phyloP scores from a whole-genome alignment of 2,797 vertebrate genomes.

The Acipenser oxyrinchus region DNA sequence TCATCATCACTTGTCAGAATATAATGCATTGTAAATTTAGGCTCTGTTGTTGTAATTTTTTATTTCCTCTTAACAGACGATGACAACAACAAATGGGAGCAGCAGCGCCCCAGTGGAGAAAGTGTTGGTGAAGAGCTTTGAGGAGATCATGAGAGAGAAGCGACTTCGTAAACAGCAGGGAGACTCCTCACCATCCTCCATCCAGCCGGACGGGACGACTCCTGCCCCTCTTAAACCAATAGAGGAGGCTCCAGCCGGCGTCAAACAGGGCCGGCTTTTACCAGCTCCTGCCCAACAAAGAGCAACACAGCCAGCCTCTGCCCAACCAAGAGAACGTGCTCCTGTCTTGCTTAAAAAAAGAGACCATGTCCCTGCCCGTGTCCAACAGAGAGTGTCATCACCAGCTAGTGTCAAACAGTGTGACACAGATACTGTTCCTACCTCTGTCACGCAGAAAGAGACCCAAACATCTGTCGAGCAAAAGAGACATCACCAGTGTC shows the following conservation, averaged over 20 bases:
- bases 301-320: constrained; percentile 1
- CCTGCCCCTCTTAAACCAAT: constrained; percentile 17
- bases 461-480: neutral
- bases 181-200: constrained; percentile 18
- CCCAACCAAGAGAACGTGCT: neutral
- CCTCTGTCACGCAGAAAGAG: constrained; percentile 28
- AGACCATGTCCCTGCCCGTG: neutral
- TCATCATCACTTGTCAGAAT: no score
- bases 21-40: no score
- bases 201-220: constrained; percentile 25
- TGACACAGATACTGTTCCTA: neutral
- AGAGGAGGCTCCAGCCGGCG: constrained; percentile 11
- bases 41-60: no score
- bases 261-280: constrained; percentile 26
- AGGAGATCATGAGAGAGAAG: constrained; percentile 78
- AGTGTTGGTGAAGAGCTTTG: constrained; percentile 74
- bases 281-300: constrained; percentile 9
- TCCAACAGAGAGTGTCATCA: constrained; percentile 17
- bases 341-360: neutral
- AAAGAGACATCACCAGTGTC: no score
- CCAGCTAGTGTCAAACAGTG: constrained; percentile 23
- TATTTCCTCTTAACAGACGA: constrained; percentile 22
- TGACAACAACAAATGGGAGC: constrained; percentile 28
- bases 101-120: constrained; percentile 26
- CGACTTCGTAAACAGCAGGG: constrained; percentile 59